Evolutionary conservation across 1,140 invertebrate species (phyloP).

Genomic region (Branchinecta lynchi): DNA sequence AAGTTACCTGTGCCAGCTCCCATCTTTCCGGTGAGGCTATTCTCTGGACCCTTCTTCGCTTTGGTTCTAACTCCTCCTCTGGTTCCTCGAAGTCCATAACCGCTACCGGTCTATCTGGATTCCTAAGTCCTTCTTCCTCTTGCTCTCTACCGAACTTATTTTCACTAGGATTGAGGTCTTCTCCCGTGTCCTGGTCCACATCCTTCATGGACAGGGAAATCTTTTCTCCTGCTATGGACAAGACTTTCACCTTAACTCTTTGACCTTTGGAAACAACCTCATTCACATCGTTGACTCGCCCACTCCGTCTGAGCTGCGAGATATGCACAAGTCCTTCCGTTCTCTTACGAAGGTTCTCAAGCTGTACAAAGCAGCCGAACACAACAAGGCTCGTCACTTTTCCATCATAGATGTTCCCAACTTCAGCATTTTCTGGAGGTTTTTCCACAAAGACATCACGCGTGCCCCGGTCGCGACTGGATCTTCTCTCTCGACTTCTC

Average conservation of each 20-base stretch:
- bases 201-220: conserved; percentile 97
- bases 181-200: conserved; percentile 85
- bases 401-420: conserved; percentile 52
- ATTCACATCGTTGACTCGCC: conserved; percentile 79
- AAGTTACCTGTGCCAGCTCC: conserved; percentile 41
- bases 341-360: conserved; percentile 67
- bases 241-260: conserved; percentile 82
- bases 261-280: conserved; percentile 85
- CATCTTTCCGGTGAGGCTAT: conserved; percentile 86
- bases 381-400: conserved; percentile 88
- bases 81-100: conserved; percentile 44
- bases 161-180: conserved; percentile 76
- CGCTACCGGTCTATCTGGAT: conserved; percentile 68
- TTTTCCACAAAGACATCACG: conserved; percentile 24
- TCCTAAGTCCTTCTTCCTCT: conserved; percentile 36
- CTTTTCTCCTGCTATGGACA: conserved; percentile 80
- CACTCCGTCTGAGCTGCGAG: conserved; percentile 81
- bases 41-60: conserved; percentile 63
- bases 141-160: conserved; percentile 24
- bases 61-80: conserved; percentile 59
- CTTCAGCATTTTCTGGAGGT: conserved; percentile 34
- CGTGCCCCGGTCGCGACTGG: conserved; percentile 26
- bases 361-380: conserved; percentile 94
- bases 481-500: conserved; percentile 31
- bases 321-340: conserved; percentile 97